These are phyloP conservation scores for Oligia strigilis DNA, from an alignment of 2,888 invertebrate species.

Conservation along the genomic window DNA sequence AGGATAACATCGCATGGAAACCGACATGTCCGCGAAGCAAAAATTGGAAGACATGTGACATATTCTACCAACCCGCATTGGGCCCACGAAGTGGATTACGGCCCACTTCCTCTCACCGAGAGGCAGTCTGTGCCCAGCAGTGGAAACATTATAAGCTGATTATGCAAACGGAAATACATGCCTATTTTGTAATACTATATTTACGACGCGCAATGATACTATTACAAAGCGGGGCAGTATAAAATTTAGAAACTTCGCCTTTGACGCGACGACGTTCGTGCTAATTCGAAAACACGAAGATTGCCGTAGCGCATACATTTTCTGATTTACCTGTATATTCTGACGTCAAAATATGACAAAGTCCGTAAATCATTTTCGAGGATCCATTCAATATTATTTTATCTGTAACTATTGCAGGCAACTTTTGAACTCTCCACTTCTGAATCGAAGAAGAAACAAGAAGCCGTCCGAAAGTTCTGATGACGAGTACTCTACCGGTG, in stretches of 20 bases:
- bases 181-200: not conserved
- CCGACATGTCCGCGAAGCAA: not conserved
- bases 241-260: not conserved
- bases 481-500: conserved; percentile 91
- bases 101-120: not conserved
- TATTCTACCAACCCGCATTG: not conserved
- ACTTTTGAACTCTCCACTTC: conserved; percentile 95
- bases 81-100: not conserved
- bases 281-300: not conserved
- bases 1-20: not conserved
- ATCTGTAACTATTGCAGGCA: conserved; percentile 85
- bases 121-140: not conserved
- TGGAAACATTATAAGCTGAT: not conserved
- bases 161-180: not conserved
- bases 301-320: not conserved
- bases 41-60: not conserved
- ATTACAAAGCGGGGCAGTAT: not conserved
- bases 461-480: conserved; percentile 95
- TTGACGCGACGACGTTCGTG: not conserved
- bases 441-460: conserved; percentile 94
- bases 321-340: not conserved
- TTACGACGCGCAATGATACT: not conserved
- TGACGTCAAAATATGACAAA: not conserved
- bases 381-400: not conserved
- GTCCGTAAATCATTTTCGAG: not conserved